phyloP scores from a whole-genome alignment of 2,797 vertebrate species.

The Danio albolineatus region DNA sequence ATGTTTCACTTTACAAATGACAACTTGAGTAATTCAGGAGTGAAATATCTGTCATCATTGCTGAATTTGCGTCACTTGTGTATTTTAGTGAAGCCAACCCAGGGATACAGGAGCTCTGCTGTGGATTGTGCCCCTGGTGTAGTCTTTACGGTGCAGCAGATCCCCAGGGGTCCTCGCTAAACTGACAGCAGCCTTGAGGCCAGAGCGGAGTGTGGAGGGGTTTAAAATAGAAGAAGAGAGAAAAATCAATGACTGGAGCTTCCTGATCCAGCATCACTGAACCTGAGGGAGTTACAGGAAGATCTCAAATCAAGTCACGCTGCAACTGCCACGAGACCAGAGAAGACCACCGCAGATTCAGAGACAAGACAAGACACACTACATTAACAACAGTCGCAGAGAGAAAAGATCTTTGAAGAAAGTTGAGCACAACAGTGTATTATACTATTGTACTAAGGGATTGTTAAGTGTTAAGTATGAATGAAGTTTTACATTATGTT shows the following conservation, averaged over 20 bases:
- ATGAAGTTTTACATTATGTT: no score
- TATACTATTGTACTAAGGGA: no score
- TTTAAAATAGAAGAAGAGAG: conserved; percentile 53
- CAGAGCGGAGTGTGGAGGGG: conserved; percentile 28
- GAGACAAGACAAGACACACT: not conserved
- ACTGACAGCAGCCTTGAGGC: conserved; percentile 49
- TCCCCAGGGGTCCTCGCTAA: conserved; percentile 23
- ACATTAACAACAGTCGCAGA: not conserved
- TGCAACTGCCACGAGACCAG: conserved; percentile 27
- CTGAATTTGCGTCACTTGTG: not conserved
- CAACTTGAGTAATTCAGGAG: not conserved
- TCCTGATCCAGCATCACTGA: conserved; percentile 30
- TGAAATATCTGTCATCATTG: not conserved
- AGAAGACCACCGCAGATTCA: conserved; percentile 8
- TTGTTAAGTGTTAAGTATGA: no score
- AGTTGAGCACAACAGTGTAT: not conserved
- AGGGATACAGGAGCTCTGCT: not conserved
- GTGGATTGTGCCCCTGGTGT: not conserved
- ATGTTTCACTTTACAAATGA: not conserved
- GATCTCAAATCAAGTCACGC: conserved; percentile 40
- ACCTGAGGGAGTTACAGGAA: conserved; percentile 34
- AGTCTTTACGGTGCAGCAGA: conserved; percentile 5
- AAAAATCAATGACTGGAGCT: conserved; percentile 59
- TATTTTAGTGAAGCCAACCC: conserved; percentile 1
- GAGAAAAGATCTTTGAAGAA: not conserved